Evolutionary conservation across 1,140 invertebrate genomes (phyloP).

Genomic region (Lepidurus couesii): DNA sequence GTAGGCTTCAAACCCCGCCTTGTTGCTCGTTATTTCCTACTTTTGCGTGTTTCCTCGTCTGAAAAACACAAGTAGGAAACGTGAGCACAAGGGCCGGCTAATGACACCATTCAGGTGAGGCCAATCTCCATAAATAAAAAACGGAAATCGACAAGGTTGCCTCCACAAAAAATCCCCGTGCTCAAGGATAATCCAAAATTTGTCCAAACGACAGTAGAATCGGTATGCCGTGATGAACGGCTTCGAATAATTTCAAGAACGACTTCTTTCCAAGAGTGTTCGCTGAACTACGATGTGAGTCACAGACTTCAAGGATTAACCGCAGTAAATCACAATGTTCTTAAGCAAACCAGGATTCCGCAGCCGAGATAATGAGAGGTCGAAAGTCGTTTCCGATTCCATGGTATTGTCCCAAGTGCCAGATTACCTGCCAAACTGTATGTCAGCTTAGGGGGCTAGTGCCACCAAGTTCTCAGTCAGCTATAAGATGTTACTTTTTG

Average conservation of each 20-base stretch:
- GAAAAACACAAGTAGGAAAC: not conserved
- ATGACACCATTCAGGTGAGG: not conserved
- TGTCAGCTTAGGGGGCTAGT: not conserved
- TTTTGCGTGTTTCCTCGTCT: not conserved
- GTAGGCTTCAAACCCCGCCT: not conserved
- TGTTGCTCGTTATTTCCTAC: not conserved
- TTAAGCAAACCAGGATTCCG: too few relatives aligned
- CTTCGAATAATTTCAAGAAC: not conserved
- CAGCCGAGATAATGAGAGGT: too few relatives aligned
- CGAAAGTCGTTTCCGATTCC: too few relatives aligned
- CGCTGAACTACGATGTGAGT: not conserved
- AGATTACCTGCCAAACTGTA: not conserved
- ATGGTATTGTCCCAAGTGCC: too few relatives aligned
- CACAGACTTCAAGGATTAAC: not conserved
- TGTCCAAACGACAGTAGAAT: not conserved
- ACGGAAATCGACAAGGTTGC: conserved; percentile 1
- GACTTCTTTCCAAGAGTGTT: not conserved
- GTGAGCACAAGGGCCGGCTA: not conserved
- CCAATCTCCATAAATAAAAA: not conserved
- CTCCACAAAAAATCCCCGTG: not conserved
- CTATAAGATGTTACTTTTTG: not conserved
- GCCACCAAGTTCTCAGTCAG: not conserved
- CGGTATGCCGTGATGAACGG: not conserved
- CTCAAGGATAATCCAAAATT: not conserved
- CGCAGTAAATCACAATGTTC: too few relatives aligned